Evolutionary conservation across 2,797 vertebrate species (phyloP).

Genomic region (Lepidocolaptes lacrymiger): DNA sequence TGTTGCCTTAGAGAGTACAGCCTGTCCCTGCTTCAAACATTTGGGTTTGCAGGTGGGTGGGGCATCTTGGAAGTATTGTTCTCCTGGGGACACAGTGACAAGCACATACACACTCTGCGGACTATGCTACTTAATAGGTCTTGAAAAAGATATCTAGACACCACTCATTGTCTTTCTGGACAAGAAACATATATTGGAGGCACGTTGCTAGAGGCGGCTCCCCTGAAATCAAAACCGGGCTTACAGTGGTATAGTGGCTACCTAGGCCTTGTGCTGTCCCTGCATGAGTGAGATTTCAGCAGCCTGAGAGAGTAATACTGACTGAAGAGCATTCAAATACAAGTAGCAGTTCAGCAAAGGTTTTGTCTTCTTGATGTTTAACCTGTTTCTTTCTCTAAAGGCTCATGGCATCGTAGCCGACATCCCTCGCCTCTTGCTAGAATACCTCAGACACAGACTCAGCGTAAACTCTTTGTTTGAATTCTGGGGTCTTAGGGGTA

Average conservation of each 20-base stretch:
- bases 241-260: not conserved
- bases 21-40: not conserved
- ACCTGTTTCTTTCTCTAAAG: not conserved
- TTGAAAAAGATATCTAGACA: not conserved
- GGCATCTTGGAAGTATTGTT: not conserved
- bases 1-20: not conserved
- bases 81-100: not conserved
- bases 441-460: not conserved
- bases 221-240: not conserved
- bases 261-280: not conserved
- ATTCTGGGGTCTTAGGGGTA: not conserved
- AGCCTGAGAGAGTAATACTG: not conserved
- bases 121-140: not conserved
- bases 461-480: not conserved
- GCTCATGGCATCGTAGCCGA: accelerated
- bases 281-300: not conserved
- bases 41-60: not conserved
- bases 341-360: not conserved
- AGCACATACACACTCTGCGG: not conserved
- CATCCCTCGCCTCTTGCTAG: accelerated
- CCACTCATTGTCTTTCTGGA: not conserved
- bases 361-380: not conserved
- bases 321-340: not conserved
- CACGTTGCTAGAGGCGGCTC: not conserved
- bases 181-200: not conserved